Evolutionary conservation across 2,113 vertebrate genomes (phyloP), one percentile per base, ranked within the genome.

Genomic region (Tautogolabrus adspersus): DNA sequence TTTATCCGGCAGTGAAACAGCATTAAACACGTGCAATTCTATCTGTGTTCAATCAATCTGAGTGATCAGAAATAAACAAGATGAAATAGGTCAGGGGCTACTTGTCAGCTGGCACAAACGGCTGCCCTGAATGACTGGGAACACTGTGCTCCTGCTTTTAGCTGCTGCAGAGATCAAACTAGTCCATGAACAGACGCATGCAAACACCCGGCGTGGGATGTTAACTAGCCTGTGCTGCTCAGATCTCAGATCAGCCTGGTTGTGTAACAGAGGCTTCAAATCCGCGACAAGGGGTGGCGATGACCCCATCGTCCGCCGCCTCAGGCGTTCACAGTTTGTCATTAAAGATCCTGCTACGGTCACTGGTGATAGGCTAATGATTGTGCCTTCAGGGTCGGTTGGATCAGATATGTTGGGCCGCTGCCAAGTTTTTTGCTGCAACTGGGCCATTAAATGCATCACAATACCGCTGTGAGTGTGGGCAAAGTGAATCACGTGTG

Each of bases 281-380:
- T 72, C 66, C 49, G 51, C 5, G 30, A 83, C 21, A 66, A 64
- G 47, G 0, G 69, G 54, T 69, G 72, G 61, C 0, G 23, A 72
- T 79, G 87, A 86, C 76, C 69, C 44, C 16, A 3, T 42, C 22
- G 9, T 81, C 40, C 1, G 2, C 59, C 1, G 71, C 91, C 88
- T 74, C 44, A 10, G 77, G 85, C 79, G 0, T 21, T 52, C 16
- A 23, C 44, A 19, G 44, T 71, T 77, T 84, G 86, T 89, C 89
- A 90, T 81, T 90, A 88, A 67, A 1, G 70, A 87, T 91, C 72
- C 52, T 26, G 75, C 86, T 82, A 87, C 79, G 82, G 88, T 91
- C 90, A 91, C 72, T 85, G 87, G 40, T 55, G 80, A 89, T 80
- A 61, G 73, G 71, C 62, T 87, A 90, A 84, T 66, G 88, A 91